Base-by-base conservation (phyloP, 2,888 invertebrate species). In the Branchellion lobata region DNA sequence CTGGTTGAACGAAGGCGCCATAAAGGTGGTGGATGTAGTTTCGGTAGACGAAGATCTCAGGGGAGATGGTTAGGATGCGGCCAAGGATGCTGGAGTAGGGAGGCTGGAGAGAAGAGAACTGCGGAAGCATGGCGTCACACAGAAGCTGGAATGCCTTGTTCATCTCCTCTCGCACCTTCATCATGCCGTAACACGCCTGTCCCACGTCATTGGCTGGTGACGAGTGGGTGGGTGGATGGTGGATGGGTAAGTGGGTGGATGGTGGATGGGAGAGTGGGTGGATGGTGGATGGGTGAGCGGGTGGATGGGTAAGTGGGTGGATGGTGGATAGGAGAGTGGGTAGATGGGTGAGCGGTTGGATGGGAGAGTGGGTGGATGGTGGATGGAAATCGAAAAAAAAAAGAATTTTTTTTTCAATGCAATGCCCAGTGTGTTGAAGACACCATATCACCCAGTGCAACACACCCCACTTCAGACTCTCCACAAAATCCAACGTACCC, bases 141-240 rank as follows among this genome's bases (percentile, higher is more conserved):
- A 95, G 90, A 84, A 92, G 91, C 82, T 92, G 91, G 89, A 94
- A 97, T 81, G 98, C 98, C 90, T 94, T 95, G 89, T 96, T 96
- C 90, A 98, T 99, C 81, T 97, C 95, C 89, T 94, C 92, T 87
- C 93, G 93, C 27, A 93, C 93, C 86, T 93, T 92, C 84, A 96
- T 89, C 82, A 94, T 94, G 80, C 95, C 95, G 88, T 96, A 97
- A 85, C 96, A 96, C 87, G 96, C 96, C 84, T 96, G 92, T 11
- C 98, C 98, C 87, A 99, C 97, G 88, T 98, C 98, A 88, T 99
- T 99, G 83, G 93, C 95, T 88, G 85, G 73, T 84, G 84, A 79
- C 40, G 40, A 47, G 18, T 33, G 21, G 21, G 18, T n/a, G 8
- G 27, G 31, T 74, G 11, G 11, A 24, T 47, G 21, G 61, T 36